Conservation (phyloP, 2,113 vertebrate genomes). For the Notiomystis cincta region DNA sequence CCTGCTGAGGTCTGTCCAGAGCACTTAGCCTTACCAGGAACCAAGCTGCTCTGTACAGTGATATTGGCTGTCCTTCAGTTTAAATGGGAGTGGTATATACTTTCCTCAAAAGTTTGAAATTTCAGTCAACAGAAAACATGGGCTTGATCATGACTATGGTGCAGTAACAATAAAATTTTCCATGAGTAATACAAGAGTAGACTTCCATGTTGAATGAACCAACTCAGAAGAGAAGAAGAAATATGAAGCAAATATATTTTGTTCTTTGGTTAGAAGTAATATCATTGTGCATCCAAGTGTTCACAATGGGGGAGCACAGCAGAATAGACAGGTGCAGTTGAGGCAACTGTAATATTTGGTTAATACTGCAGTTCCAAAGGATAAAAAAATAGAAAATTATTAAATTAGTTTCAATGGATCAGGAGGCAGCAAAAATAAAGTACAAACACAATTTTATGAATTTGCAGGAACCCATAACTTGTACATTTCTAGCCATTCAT, state of each 20-base stretch:
- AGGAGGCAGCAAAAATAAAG: not conserved
- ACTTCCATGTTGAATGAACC: not conserved
- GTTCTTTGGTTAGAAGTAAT: not conserved
- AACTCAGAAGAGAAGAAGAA: not conserved
- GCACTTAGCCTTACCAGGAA: not conserved
- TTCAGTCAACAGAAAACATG: not conserved
- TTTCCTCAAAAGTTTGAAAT: not conserved
- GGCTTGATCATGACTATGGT: not conserved
- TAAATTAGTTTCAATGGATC: not conserved
- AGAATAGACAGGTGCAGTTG: not conserved
- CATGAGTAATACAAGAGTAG: not conserved
- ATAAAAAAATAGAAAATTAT: not conserved
- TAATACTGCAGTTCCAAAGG: not conserved
- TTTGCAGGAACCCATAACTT: not conserved
- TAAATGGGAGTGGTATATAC: not conserved
- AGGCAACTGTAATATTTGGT: not conserved
- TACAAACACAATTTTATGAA: not conserved
- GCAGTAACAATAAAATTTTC: not conserved
- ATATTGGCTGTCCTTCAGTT: not conserved
- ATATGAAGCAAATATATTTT: not conserved
- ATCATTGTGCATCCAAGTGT: not conserved
- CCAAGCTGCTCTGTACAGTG: not conserved
- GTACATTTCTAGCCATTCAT: not conserved
- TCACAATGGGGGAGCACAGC: not conserved
- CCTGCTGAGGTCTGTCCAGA: not conserved